Conservation (phyloP, 2,888 invertebrate genomes). For the Cephus rjabovi region DNA sequence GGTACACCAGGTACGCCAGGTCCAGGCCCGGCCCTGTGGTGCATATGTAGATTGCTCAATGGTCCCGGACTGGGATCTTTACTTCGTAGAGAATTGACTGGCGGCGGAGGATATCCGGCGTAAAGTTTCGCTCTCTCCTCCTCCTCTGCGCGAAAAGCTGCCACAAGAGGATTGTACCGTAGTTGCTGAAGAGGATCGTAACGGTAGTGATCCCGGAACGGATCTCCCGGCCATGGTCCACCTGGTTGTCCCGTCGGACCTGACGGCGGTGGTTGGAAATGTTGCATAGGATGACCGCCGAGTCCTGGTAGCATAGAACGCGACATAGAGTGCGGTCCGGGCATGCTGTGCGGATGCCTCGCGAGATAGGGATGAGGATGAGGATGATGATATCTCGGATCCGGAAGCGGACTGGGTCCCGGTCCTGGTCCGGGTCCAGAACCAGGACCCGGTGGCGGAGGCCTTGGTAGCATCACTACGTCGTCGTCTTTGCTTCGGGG, state of each 20-base stretch:
- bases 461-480: conserved; percentile 66
- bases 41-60: conserved; percentile 69
- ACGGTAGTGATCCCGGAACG: conserved; percentile 76
- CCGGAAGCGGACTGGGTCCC: conserved; percentile 65
- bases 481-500: conserved; percentile 72
- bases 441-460: conserved; percentile 42
- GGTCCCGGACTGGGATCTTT: conserved; percentile 69
- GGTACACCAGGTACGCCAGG: conserved; percentile 66
- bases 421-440: conserved; percentile 36
- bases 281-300: conserved; percentile 68
- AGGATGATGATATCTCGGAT: conserved; percentile 71
- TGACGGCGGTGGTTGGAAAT: conserved; percentile 65
- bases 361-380: conserved; percentile 68
- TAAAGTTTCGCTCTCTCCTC: conserved; percentile 80
- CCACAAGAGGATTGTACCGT: conserved; percentile 83
- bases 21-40: conserved; percentile 69
- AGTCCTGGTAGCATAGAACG: conserved; percentile 70
- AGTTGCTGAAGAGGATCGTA: conserved; percentile 75
- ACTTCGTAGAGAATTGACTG: conserved; percentile 67
- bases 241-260: conserved; percentile 69
- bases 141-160: conserved; percentile 79
- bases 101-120: conserved; percentile 65
- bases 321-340: conserved; percentile 69
- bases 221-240: conserved; percentile 74
- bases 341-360: conserved; percentile 66